Conservation (phyloP, 2,888 invertebrate genomes). For the Xanthorhoe spadicearia region DNA sequence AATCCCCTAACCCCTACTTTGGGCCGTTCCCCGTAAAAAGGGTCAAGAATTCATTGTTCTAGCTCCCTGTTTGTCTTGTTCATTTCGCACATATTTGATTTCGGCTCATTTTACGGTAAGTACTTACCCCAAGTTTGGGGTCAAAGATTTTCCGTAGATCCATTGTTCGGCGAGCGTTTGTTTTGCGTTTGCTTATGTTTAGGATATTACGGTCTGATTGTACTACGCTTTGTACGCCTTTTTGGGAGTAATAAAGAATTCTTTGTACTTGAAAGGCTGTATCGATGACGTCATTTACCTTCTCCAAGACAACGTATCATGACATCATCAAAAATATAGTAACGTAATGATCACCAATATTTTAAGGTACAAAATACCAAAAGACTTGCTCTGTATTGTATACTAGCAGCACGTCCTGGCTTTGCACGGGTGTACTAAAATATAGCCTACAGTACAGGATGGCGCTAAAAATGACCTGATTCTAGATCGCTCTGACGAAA, state of each 20-base stretch:
- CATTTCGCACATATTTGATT: conserved; percentile 77
- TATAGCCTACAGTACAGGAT: too few relatives aligned
- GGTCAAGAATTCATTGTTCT: conserved; percentile 69
- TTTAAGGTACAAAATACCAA: too few relatives aligned
- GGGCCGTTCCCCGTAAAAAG: conserved; percentile 48
- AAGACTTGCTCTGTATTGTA: too few relatives aligned
- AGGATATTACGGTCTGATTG: conserved; percentile 33
- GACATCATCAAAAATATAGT: too few relatives aligned
- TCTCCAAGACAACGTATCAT: too few relatives aligned
- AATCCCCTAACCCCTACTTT: conserved; percentile 15
- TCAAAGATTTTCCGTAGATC: conserved; percentile 64
- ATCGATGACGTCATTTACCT: too few relatives aligned
- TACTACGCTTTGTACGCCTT: conserved; percentile 29
- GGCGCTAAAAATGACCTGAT: too few relatives aligned
- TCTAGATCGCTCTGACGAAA: too few relatives aligned
- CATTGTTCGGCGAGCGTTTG: conserved; percentile 45
- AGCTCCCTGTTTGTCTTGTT: conserved; percentile 73
- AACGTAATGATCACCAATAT: too few relatives aligned
- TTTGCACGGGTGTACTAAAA: too few relatives aligned
- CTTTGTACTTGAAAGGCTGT: neutral
- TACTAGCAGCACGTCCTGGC: too few relatives aligned
- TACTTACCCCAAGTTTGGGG: conserved; percentile 52
- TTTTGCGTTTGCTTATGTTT: conserved; percentile 38
- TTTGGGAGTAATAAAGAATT: conserved; percentile 29
- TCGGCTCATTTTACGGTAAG: conserved; percentile 58